Percentiles rank a stretch among this genome's conserved stretches.
phyloP scores from a whole-genome alignment of 2,797 vertebrate species.

The Gymnoscopelus braueri region DNA sequence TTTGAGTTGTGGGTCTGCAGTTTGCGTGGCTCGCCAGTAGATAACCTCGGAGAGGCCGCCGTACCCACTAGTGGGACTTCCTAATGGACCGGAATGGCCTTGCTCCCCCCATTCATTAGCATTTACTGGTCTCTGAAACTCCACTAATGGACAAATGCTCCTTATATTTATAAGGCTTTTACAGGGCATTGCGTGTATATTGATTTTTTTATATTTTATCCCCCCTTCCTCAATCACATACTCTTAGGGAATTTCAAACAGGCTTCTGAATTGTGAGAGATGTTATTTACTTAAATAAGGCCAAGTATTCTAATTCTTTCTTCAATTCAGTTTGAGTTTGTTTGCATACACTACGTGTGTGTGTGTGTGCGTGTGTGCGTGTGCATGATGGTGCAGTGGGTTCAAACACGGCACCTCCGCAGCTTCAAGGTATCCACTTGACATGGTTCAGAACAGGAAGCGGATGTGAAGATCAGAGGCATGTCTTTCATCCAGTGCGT shows the following conservation, averaged over 20 bases:
- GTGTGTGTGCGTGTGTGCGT: slow-evolving; percentile 22
- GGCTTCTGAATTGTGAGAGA: slow-evolving; percentile 62
- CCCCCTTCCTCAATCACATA: slow-evolving; percentile 62
- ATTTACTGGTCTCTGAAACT: slow-evolving; percentile 83
- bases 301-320: slow-evolving; percentile 27
- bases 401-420: slow-evolving; percentile 26
- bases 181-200: slow-evolving; percentile 84
- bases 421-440: slow-evolving; percentile 56
- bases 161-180: slow-evolving; percentile 88
- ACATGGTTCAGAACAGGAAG: slow-evolving; percentile 33
- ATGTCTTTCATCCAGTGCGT: slow-evolving; percentile 53
- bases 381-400: slow-evolving; percentile 21
- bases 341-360: slow-evolving; percentile 9
- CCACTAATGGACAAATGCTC: slow-evolving; percentile 84
- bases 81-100: slow-evolving; percentile 87
- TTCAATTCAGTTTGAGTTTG: slow-evolving; percentile 18
- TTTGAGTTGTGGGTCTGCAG: slow-evolving; percentile 78
- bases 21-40: slow-evolving; percentile 73
- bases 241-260: too few species aligned
- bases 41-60: slow-evolving; percentile 76
- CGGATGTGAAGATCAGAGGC: slow-evolving; percentile 42
- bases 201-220: slow-evolving; percentile 72
- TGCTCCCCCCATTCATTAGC: slow-evolving; percentile 81
- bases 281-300: slow-evolving; percentile 61
- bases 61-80: slow-evolving; percentile 75